Evolutionary conservation across 2,113 vertebrate genomes (phyloP).

Genomic region (Platichthys stellatus): DNA sequence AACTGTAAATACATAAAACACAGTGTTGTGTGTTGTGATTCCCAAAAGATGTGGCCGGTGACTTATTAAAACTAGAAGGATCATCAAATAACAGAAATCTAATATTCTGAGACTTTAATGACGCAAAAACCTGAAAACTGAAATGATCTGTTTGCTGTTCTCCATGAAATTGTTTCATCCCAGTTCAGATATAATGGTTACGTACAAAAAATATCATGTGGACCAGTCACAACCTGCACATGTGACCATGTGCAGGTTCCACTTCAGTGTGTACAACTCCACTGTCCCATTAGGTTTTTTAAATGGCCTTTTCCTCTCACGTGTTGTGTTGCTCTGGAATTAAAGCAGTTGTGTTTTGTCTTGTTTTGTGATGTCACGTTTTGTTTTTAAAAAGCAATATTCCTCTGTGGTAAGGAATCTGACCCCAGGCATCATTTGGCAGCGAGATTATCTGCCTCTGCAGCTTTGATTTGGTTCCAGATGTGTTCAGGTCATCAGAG

Average conservation of each 20-base stretch:
- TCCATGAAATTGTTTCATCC: constrained; percentile 11
- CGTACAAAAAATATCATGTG: too few species aligned
- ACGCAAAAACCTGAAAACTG: background rate
- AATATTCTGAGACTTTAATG: background rate
- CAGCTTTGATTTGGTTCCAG: constrained; percentile 24
- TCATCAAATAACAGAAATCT: background rate
- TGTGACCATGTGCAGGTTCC: background rate
- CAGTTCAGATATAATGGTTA: background rate
- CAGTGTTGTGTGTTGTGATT: constrained; percentile 14
- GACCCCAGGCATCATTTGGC: constrained; percentile 27
- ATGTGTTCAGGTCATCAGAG: constrained; percentile 31
- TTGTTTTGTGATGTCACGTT: constrained; percentile 8
- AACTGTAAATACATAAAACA: background rate
- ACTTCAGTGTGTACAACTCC: background rate
- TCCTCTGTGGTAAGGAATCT: constrained; percentile 28
- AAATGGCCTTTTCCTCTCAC: constrained; percentile 18
- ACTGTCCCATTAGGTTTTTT: constrained; percentile 22
- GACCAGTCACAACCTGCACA: too few species aligned
- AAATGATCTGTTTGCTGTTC: constrained; percentile 8
- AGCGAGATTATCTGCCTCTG: constrained; percentile 33
- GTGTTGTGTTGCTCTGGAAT: constrained; percentile 41
- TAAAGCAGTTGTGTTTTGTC: constrained; percentile 13
- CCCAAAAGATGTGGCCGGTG: background rate
- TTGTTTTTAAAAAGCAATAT: constrained; percentile 21
- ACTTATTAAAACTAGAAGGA: background rate